These are phyloP conservation scores for Ictalurus punctatus DNA, from an alignment of 2,113 vertebrate species.

Conservation along the genomic window DNA sequence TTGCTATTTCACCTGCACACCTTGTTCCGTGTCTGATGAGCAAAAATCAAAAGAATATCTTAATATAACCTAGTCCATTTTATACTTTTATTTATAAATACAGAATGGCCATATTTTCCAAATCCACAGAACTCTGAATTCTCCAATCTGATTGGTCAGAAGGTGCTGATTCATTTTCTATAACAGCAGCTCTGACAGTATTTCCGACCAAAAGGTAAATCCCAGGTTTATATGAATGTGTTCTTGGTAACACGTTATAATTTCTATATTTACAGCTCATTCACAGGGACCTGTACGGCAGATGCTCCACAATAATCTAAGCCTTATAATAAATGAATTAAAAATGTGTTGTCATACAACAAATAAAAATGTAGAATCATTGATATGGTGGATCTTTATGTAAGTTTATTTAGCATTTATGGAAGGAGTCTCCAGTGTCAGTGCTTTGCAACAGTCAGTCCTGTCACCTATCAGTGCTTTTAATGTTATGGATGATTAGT, in stretches of 20 bases:
- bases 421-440: background rate
- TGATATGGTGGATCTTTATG: background rate
- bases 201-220: background rate
- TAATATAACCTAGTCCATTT: background rate
- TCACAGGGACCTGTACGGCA: background rate
- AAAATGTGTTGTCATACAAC: background rate
- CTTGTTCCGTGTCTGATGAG: slow-evolving; percentile 88
- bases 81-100: background rate
- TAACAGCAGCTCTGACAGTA: background rate
- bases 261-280: background rate
- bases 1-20: slow-evolving; percentile 96
- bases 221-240: background rate
- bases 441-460: background rate
- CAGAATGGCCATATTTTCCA: background rate
- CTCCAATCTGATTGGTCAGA: background rate
- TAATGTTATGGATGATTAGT: too few relatives aligned
- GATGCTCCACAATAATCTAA: background rate
- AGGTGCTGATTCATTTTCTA: background rate
- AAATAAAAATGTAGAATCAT: background rate
- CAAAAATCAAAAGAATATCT: background rate
- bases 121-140: background rate
- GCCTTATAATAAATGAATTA: background rate
- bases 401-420: background rate
- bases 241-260: background rate
- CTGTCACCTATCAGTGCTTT: too few relatives aligned